A percentile compares a stretch with the other conserved stretches of the same genome.
These are phyloP conservation scores for Ceratina japonica DNA, from an alignment of 1,140 invertebrate genomes.

Conservation along the genomic window DNA sequence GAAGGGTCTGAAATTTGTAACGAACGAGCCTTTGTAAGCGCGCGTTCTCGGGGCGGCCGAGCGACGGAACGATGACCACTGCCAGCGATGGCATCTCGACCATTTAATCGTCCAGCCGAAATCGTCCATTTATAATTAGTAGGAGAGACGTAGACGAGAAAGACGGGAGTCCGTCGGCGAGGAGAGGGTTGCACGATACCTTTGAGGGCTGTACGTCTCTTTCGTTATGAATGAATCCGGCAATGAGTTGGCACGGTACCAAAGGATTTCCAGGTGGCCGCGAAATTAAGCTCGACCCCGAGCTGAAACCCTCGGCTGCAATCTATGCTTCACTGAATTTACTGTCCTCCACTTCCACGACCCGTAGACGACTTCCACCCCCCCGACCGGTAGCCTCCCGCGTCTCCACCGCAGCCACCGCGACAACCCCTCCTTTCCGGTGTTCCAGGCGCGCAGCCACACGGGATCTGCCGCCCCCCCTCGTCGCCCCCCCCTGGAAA, in stretches of 20 bases:
- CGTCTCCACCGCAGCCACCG: slow-evolving; percentile 9
- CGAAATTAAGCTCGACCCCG: slow-evolving; percentile 61
- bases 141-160: neutral
- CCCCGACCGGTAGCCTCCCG: neutral
- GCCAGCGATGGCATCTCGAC: neutral
- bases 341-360: slow-evolving; percentile 45
- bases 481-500: slow-evolving; percentile 1
- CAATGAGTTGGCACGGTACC: slow-evolving; percentile 62
- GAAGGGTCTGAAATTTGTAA: no score
- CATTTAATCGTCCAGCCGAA: slow-evolving; percentile 22
- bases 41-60: no score
- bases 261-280: slow-evolving; percentile 64
- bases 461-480: neutral
- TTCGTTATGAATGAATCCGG: slow-evolving; percentile 59
- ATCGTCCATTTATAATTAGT: slow-evolving; percentile 43
- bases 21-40: no score
- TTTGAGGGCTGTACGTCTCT: slow-evolving; percentile 49
- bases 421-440: slow-evolving; percentile 42
- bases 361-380: slow-evolving; percentile 40
- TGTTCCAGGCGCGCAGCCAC: slow-evolving; percentile 40
- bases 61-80: no score
- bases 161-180: no score
- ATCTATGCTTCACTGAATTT: slow-evolving; percentile 64
- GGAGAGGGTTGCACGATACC: slow-evolving; percentile 20
- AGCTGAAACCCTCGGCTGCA: slow-evolving; percentile 52